These are phyloP conservation scores for Ichneumon xanthorius DNA, from an alignment of 2,888 invertebrate genomes.

Conservation along the genomic window DNA sequence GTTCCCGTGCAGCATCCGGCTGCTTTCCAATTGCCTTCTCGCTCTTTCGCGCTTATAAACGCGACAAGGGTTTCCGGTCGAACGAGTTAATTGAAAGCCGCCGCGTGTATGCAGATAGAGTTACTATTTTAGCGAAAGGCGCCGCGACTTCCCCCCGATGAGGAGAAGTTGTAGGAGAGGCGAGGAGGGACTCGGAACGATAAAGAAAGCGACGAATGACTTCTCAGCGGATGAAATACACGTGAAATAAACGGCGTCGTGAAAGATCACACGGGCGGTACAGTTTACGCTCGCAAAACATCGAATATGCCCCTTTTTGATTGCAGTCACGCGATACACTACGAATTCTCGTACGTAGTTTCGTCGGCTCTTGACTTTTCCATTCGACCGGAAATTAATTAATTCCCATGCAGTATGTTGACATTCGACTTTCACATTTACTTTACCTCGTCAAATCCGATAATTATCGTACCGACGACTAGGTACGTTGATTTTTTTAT, in stretches of 20 bases:
- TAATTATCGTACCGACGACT: slow-evolving; percentile 7
- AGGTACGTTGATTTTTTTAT: not conserved
- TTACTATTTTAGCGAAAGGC: slow-evolving; percentile 39
- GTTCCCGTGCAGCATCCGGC: slow-evolving; percentile 51
- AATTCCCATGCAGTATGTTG: slow-evolving; percentile 6
- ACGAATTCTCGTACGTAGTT: slow-evolving; percentile 1
- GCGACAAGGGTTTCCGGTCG: slow-evolving; percentile 64
- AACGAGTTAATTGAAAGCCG: slow-evolving; percentile 67
- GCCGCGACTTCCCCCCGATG: not conserved
- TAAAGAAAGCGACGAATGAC: slow-evolving; percentile 48
- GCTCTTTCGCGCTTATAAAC: slow-evolving; percentile 36
- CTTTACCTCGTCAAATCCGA: slow-evolving; percentile 13
- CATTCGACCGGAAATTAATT: slow-evolving; percentile 47
- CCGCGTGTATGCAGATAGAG: slow-evolving; percentile 43
- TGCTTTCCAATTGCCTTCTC: slow-evolving; percentile 76
- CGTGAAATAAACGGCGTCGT: not conserved
- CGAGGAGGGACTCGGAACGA: slow-evolving; percentile 7
- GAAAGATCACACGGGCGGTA: not conserved
- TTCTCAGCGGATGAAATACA: not conserved
- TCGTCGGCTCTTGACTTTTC: slow-evolving; percentile 14
- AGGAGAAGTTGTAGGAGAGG: not conserved
- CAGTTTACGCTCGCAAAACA: not conserved
- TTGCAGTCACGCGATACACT: not conserved
- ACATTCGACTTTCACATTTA: slow-evolving; percentile 41
- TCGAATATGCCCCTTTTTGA: not conserved